phyloP scores from a whole-genome alignment of 2,113 vertebrate genomes.

The Globicephala melas region DNA sequence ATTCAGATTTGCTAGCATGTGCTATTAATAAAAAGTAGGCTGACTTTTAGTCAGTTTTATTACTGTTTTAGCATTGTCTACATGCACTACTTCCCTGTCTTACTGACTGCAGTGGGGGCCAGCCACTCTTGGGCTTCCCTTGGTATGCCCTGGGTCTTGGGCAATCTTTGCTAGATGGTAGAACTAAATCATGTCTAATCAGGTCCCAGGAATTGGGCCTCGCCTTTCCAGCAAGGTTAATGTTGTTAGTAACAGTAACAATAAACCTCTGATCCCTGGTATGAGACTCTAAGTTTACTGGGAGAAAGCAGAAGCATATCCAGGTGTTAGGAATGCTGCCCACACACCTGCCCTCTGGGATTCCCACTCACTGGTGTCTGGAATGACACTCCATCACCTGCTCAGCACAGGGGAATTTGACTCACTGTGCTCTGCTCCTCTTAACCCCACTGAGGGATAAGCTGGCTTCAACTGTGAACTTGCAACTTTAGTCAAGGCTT shows the following conservation, averaged over 20 bases:
- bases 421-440: neutral
- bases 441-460: neutral
- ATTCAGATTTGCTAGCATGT: neutral
- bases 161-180: neutral
- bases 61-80: neutral
- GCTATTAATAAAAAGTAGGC: neutral
- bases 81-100: no score
- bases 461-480: neutral
- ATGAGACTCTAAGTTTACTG: neutral
- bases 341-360: neutral
- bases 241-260: neutral
- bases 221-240: neutral
- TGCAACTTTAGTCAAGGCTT: neutral
- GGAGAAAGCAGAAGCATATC: neutral
- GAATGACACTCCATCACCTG: neutral
- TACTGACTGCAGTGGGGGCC: neutral
- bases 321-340: neutral
- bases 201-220: neutral
- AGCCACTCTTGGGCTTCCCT: no score
- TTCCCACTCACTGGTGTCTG: neutral
- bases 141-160: neutral
- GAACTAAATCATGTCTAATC: neutral
- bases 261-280: neutral
- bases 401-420: neutral
- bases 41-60: neutral